phyloP scores from a whole-genome alignment of 2,797 vertebrate genomes.

The Rhinoraja longicauda region DNA sequence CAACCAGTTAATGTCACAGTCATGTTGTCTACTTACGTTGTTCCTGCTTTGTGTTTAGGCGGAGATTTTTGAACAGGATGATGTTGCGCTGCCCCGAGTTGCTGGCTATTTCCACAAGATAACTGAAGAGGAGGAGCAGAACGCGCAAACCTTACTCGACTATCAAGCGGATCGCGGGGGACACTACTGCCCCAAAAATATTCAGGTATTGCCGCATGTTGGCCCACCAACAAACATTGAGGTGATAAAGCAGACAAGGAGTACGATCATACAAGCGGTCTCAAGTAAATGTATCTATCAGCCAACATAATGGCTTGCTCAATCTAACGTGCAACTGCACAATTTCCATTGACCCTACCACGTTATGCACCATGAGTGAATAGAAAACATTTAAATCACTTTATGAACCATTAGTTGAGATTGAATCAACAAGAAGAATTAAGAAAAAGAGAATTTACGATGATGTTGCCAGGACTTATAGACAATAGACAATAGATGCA shows the following conservation, averaged over 20 bases:
- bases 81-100: slow-evolving; percentile 57
- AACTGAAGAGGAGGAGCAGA: slow-evolving; percentile 55
- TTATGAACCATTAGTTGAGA: background rate
- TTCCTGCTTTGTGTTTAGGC: slow-evolving; percentile 49
- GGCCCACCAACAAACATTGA: background rate
- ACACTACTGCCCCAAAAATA: slow-evolving; percentile 57
- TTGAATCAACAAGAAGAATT: background rate
- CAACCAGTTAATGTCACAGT: no score
- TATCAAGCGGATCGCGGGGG: slow-evolving; percentile 63
- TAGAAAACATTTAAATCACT: background rate
- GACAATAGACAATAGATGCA: no score
- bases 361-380: background rate
- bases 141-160: slow-evolving; percentile 55
- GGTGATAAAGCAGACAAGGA: background rate
- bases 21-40: background rate
- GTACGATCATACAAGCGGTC: background rate
- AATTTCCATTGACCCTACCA: background rate
- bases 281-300: background rate
- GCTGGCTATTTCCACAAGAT: slow-evolving; percentile 60
- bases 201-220: slow-evolving; percentile 52
- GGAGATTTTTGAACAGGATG: slow-evolving; percentile 60
- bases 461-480: no score
- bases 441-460: no score
- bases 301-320: background rate
- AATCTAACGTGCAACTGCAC: background rate